Evolutionary conservation across 1,140 invertebrate genomes (phyloP).

Genomic region (Hesperophylax magnus): DNA sequence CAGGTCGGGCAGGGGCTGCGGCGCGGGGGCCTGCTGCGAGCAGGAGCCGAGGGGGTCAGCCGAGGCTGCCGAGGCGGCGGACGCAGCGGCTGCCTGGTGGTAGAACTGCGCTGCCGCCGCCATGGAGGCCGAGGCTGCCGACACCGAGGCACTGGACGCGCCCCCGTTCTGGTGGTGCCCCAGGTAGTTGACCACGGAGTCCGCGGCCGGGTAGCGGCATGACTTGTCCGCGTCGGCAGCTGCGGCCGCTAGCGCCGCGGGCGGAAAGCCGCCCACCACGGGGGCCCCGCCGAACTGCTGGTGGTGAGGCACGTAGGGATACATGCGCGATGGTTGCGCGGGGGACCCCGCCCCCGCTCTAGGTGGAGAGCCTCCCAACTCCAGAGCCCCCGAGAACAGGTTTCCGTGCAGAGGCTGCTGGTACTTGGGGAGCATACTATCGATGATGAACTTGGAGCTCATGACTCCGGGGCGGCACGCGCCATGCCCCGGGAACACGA

Average conservation of each 20-base stretch:
- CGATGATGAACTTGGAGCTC: constrained; percentile 97
- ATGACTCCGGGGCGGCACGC: constrained; percentile 76
- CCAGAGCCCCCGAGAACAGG: constrained; percentile 68
- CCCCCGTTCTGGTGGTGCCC: constrained; percentile 80
- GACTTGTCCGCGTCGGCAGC: constrained; percentile 77
- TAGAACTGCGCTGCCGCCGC: constrained; percentile 90
- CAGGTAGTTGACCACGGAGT: constrained; percentile 86
- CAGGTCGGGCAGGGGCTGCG: constrained; percentile 85
- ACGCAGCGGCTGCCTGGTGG: constrained; percentile 82
- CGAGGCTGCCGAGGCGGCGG: constrained; percentile 71
- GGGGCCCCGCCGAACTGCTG: constrained; percentile 70
- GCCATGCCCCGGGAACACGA: constrained; percentile 60
- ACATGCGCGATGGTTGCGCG: constrained; percentile 75
- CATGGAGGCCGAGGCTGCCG: constrained; percentile 82
- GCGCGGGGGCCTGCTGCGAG: constrained; percentile 72
- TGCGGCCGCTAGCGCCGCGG: constrained; percentile 73
- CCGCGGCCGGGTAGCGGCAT: constrained; percentile 80
- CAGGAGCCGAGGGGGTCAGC: constrained; percentile 70
- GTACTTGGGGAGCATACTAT: constrained; percentile 97
- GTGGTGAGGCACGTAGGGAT: constrained; percentile 77
- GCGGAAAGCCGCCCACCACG: constrained; percentile 69
- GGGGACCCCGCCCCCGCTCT: constrained; percentile 72
- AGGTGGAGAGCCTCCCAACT: constrained; percentile 67
- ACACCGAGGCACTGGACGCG: constrained; percentile 78
- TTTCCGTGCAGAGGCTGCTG: constrained; percentile 73